phyloP scores from a whole-genome alignment of 2,113 vertebrate species.

The Stegastes partitus region DNA sequence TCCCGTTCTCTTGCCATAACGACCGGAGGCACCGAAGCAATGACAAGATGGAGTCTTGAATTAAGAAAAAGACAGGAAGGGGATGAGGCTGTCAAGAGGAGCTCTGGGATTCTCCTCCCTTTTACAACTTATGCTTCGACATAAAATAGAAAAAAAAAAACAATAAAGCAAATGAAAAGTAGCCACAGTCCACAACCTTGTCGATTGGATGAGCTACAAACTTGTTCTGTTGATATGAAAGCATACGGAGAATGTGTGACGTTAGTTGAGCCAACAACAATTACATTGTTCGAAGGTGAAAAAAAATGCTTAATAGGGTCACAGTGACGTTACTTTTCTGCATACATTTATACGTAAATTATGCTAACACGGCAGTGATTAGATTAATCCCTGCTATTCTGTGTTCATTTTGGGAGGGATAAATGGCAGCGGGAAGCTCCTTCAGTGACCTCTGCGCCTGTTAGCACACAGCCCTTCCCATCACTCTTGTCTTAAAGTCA shows the following conservation, averaged over 20 bases:
- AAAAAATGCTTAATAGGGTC: conserved; percentile 20
- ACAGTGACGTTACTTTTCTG: conserved; percentile 45
- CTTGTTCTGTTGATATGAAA: background rate
- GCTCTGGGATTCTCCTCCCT: conserved; percentile 37
- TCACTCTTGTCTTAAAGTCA: conserved; percentile 79
- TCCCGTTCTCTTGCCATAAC: conserved; percentile 77
- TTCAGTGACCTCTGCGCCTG: conserved; percentile 78
- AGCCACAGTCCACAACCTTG: conserved; percentile 7
- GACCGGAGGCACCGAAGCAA: conserved; percentile 71
- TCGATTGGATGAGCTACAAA: conserved; percentile 16
- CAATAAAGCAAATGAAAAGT: conserved; percentile 25
- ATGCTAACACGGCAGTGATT: conserved; percentile 42
- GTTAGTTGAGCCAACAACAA: conserved; percentile 22
- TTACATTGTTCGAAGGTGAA: conserved; percentile 28
- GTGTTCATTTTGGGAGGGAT: conserved; percentile 65
- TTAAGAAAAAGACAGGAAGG: conserved; percentile 62
- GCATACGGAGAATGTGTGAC: conserved; percentile 4
- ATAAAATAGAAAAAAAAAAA: conserved; percentile 9
- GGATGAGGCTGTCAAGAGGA: conserved; percentile 56
- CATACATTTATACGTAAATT: conserved; percentile 66
- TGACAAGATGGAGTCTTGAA: conserved; percentile 72
- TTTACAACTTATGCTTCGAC: conserved; percentile 27
- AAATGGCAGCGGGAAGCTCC: conserved; percentile 62
- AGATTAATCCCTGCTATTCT: conserved; percentile 69
- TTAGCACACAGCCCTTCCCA: conserved; percentile 73